Conservation (phyloP, 2,888 invertebrate species). For the Macaria notata region DNA sequence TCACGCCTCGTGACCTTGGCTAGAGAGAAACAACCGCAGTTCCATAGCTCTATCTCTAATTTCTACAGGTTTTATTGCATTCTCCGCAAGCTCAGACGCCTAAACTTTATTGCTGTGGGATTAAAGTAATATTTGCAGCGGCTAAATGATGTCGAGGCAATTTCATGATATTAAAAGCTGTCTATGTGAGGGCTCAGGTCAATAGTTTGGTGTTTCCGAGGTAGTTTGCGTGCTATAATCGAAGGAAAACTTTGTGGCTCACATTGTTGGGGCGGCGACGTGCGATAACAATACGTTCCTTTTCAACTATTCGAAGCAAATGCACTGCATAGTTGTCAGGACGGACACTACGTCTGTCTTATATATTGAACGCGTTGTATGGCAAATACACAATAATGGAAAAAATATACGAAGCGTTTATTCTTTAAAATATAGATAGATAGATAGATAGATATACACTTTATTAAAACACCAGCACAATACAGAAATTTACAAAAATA, state of each 20-base stretch:
- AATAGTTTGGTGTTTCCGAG: conserved; percentile 69
- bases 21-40: conserved; percentile 72
- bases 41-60: conserved; percentile 65
- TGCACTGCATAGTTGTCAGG: conserved; percentile 44
- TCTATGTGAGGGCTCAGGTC: conserved; percentile 71
- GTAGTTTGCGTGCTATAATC: conserved; percentile 69
- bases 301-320: conserved; percentile 62
- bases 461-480: too few relatives aligned
- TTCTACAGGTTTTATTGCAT: conserved; percentile 80
- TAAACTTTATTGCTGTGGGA: conserved; percentile 81
- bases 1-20: conserved; percentile 63
- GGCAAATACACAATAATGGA: not conserved
- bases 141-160: conserved; percentile 79
- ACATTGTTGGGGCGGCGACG: conserved; percentile 66
- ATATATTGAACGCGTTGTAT: too few relatives aligned
- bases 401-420: not conserved
- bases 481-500: too few relatives aligned
- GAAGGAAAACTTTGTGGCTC: conserved; percentile 62
- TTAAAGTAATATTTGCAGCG: conserved; percentile 82
- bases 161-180: conserved; percentile 78
- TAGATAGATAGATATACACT: too few relatives aligned
- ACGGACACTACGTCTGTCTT: not conserved
- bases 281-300: conserved; percentile 72
- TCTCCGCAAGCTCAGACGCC: conserved; percentile 79
- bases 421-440: too few relatives aligned